Conservation (phyloP, 2,113 vertebrate genomes). For the Merops nubicus region DNA sequence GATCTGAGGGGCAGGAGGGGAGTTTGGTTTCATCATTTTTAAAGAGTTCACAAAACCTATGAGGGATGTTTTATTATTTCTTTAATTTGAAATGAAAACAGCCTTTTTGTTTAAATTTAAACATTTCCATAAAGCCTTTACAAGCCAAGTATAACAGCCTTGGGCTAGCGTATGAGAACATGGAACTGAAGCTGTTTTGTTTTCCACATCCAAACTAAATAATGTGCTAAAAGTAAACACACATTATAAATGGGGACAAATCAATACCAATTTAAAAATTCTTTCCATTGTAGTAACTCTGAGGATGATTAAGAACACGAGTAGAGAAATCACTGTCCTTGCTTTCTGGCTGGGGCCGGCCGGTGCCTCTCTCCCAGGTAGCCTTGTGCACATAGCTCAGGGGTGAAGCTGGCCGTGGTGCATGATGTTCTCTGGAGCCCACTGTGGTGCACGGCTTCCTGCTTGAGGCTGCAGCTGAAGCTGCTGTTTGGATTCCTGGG, state of each 20-base stretch:
- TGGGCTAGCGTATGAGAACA: slow-evolving; percentile 27
- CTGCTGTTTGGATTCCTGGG: not conserved
- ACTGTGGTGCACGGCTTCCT: not conserved
- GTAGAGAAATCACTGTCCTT: not conserved
- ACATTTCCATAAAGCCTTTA: slow-evolving; percentile 56
- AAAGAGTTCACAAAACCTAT: slow-evolving; percentile 4
- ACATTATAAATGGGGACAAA: slow-evolving; percentile 41
- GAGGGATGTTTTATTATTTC: slow-evolving; percentile 29
- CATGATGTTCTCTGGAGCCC: accelerated
- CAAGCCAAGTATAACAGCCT: slow-evolving; percentile 55
- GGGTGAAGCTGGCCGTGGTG: not conserved
- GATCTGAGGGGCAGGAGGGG: not conserved
- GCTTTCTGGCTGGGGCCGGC: not conserved
- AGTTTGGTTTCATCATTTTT: not conserved
- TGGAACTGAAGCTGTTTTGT: slow-evolving; percentile 59
- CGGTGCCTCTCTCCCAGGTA: not conserved
- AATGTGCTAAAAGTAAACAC: slow-evolving; percentile 67
- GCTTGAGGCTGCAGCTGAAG: not conserved
- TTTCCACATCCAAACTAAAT: slow-evolving; percentile 55
- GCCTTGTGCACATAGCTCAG: not conserved
- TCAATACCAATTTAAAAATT: slow-evolving; percentile 44
- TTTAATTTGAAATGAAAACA: slow-evolving; percentile 57
- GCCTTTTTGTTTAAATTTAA: slow-evolving; percentile 61
- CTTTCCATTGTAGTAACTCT: slow-evolving; percentile 61
- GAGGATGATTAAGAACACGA: slow-evolving; percentile 43